These are phyloP conservation scores for Trichosurus vulpecula DNA, from an alignment of 2,797 vertebrate genomes.

Conservation along the genomic window DNA sequence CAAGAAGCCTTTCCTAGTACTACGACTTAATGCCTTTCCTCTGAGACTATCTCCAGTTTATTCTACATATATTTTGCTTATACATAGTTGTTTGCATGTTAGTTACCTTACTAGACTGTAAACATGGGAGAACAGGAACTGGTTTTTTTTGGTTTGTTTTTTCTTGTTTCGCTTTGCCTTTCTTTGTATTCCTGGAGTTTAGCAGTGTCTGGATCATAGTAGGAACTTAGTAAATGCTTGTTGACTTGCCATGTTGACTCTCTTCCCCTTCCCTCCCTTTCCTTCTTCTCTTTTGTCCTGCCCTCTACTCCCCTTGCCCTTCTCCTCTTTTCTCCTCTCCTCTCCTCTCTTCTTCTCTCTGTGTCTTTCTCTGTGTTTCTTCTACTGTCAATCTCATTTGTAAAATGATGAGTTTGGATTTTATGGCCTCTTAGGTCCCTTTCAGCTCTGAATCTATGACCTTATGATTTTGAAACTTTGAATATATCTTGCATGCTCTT, in stretches of 20 bases:
- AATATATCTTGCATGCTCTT: background rate
- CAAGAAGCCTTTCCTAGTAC: background rate
- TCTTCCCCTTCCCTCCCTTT: background rate
- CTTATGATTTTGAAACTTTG: slow-evolving; percentile 3
- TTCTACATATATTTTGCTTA: background rate
- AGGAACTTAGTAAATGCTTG: background rate
- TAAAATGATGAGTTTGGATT: background rate
- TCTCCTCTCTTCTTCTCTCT: background rate
- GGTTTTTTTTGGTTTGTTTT: too few species aligned
- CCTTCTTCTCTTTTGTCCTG: background rate
- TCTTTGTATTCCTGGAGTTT: background rate
- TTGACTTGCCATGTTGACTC: background rate
- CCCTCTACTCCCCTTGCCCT: background rate
- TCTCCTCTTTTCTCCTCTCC: background rate
- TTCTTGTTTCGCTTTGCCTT: background rate
- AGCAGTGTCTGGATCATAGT: background rate
- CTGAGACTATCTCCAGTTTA: background rate
- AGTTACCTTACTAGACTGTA: background rate
- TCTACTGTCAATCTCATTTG: background rate
- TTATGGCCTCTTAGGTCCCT: slow-evolving; percentile 5
- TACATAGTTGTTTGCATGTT: background rate
- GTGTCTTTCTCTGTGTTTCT: slow-evolving; percentile 1
- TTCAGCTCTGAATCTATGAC: background rate
- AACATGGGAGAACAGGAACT: background rate
- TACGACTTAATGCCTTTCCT: background rate